A percentile compares a stretch with the other conserved stretches of the same genome.
Conservation (phyloP, 2,888 invertebrate species). For the Drosophila emarginata region DNA sequence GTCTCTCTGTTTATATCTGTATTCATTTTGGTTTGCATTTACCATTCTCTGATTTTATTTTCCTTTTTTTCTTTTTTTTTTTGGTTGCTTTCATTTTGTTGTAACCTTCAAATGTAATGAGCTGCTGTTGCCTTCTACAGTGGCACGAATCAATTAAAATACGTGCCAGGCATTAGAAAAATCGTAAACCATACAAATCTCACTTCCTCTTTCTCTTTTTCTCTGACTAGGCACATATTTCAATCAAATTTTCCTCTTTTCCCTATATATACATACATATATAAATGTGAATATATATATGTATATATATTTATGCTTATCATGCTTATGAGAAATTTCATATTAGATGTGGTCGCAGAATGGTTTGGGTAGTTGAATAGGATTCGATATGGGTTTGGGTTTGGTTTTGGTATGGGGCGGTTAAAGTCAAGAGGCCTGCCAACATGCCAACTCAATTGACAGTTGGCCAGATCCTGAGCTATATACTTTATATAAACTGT, state of each 20-base stretch:
- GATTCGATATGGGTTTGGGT: neutral
- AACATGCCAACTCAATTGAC: constrained; percentile 77
- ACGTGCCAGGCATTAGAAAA: constrained; percentile 78
- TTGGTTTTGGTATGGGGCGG: neutral
- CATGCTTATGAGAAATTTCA: constrained; percentile 67
- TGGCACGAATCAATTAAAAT: constrained; percentile 79
- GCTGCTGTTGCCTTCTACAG: constrained; percentile 39
- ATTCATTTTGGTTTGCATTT: constrained; percentile 36
- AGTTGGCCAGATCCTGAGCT: constrained; percentile 53
- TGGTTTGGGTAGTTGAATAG: neutral
- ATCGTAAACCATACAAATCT: constrained; percentile 8
- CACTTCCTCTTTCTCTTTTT: constrained; percentile 1
- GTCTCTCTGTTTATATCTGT: constrained; percentile 34
- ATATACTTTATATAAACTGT: constrained; percentile 64
- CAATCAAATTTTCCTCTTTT: constrained; percentile 35
- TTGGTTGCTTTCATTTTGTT: too few species aligned
- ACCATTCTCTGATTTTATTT: constrained; percentile 43
- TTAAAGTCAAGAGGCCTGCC: constrained; percentile 74
- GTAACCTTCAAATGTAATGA: constrained; percentile 41
- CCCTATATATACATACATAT: constrained; percentile 27
- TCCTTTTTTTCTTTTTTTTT: constrained; percentile 28
- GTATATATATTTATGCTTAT: constrained; percentile 56
- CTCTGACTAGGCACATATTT: constrained; percentile 60
- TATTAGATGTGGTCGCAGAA: constrained; percentile 56
- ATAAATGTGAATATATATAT: neutral